Evolutionary conservation across 2,888 invertebrate species (phyloP), one percentile per base, ranked within the genome.

Genomic region (Tribolium freemani): DNA sequence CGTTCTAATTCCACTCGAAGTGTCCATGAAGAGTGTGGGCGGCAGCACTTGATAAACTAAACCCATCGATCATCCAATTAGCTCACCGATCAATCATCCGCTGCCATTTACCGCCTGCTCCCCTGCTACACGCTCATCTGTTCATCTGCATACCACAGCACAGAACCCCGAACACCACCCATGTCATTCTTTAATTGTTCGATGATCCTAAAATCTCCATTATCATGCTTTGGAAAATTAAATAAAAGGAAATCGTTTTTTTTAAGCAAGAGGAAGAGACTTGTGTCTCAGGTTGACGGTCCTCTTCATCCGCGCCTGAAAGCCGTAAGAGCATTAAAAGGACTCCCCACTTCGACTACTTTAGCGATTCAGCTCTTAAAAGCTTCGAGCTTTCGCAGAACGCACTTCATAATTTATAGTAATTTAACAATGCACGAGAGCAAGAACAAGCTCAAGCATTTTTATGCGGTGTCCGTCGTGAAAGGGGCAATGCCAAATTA

Each of bases 61-160:
- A 85, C 87, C 88, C 91, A 93, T 93, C 92, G 90, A 92, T 93
- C 93, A 92, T 89, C 90, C 92, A 93, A 93, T 93, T 93, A 93
- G 90, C 87, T 81, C 82, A 82, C 84, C 88, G 91, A 93, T 93
- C 93, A 91, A 92, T 93, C 93, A 93, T 92, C 89, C 87, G 77
- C 86, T 87, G 87, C 87, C 87, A 88, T 87, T 87, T 86, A 85
- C 87, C 86, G 82, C 80, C 79, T 79, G 81, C 79, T 80, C 79
- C 80, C 82, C 81, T 78, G 79, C 71, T 72, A 75, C 77, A 75
- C 68, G 80, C 81, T 83, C 83, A 83, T 83, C 82, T 80, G 82
- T 84, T 84, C 85, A 86, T 86, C 86, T 86, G 85, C 86, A 86
- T 86, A 84, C 84, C 85, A 78, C 82, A 79, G 77, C 77, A 72